These are phyloP conservation scores for Orthosia cruda DNA, from an alignment of 2,888 invertebrate genomes.

Conservation along the genomic window DNA sequence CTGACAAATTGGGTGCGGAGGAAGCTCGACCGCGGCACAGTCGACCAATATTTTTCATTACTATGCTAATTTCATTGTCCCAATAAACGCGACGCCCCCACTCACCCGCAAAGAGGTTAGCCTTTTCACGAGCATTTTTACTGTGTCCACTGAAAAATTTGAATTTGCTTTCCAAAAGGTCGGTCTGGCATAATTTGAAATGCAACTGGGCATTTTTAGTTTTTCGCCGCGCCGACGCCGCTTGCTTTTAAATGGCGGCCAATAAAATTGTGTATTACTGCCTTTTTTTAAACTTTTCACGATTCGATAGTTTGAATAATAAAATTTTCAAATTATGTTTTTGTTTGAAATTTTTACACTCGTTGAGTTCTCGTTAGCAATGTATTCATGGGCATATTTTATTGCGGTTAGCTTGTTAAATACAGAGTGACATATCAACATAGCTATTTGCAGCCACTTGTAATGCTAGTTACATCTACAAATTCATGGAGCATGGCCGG, in stretches of 20 bases:
- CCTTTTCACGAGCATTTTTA: conserved; percentile 86
- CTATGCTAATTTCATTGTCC: conserved; percentile 91
- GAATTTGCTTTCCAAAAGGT: conserved; percentile 86
- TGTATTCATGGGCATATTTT: conserved; percentile 31
- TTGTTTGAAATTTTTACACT: conserved; percentile 52
- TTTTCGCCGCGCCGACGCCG: conserved; percentile 73
- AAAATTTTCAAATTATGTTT: conserved; percentile 56
- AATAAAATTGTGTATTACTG: conserved; percentile 77
- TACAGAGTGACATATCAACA: conserved; percentile 1
- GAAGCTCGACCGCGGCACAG: conserved; percentile 74
- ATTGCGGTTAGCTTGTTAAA: conserved; percentile 9
- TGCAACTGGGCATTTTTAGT: conserved; percentile 86
- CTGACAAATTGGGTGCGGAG: conserved; percentile 82
- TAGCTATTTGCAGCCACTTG: conserved; percentile 31
- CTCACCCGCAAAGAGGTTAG: conserved; percentile 87
- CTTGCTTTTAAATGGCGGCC: conserved; percentile 75
- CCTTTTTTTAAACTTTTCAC: conserved; percentile 70
- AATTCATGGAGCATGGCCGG: conserved; percentile 45
- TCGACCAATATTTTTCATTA: conserved; percentile 91
- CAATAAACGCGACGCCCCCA: conserved; percentile 87
- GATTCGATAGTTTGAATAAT: conserved; percentile 66
- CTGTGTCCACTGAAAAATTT: conserved; percentile 88
- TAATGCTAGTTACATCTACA: conserved; percentile 49
- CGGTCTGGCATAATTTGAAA: conserved; percentile 86
- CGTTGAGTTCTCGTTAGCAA: conserved; percentile 50